A percentile compares a stretch with the other conserved stretches of the same genome.
Conservation (phyloP, 2,797 vertebrate genomes). For the Pyrocephalus nanus region DNA sequence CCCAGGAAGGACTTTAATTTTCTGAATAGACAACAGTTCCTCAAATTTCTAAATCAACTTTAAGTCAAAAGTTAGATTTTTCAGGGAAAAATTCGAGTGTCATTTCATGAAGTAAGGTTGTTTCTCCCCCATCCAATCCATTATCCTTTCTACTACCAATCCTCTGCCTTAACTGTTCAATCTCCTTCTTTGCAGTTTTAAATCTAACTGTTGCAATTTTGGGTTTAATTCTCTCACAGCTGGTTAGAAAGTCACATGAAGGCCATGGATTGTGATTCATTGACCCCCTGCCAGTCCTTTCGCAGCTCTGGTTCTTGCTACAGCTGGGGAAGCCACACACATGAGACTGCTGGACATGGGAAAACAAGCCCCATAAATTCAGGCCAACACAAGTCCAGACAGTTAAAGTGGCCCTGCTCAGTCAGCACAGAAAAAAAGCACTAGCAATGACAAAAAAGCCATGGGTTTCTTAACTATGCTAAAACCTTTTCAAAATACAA, state of each 20-base stretch:
- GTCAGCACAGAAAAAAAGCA: not conserved
- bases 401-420: too few species aligned
- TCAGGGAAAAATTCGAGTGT: not conserved
- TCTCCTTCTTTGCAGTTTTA: not conserved
- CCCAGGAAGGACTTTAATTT: not conserved
- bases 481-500: not conserved
- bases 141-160: not conserved
- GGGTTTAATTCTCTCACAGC: not conserved
- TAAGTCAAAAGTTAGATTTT: not conserved
- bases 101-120: not conserved
- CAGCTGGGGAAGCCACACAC: rapidly evolving
- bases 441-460: not conserved
- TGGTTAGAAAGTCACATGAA: not conserved
- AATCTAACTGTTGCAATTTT: not conserved
- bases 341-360: rapidly evolving
- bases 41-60: not conserved
- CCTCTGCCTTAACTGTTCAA: not conserved
- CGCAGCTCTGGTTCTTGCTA: not conserved
- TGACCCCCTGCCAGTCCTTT: not conserved
- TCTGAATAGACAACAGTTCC: not conserved
- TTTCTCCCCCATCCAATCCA: not conserved
- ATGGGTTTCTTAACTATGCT: rapidly evolving
- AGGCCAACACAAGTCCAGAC: not conserved
- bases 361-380: not conserved
- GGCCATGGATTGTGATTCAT: rapidly evolving